phyloP scores from a whole-genome alignment of 2,113 vertebrate species.

The Microcebus tavaratra region DNA sequence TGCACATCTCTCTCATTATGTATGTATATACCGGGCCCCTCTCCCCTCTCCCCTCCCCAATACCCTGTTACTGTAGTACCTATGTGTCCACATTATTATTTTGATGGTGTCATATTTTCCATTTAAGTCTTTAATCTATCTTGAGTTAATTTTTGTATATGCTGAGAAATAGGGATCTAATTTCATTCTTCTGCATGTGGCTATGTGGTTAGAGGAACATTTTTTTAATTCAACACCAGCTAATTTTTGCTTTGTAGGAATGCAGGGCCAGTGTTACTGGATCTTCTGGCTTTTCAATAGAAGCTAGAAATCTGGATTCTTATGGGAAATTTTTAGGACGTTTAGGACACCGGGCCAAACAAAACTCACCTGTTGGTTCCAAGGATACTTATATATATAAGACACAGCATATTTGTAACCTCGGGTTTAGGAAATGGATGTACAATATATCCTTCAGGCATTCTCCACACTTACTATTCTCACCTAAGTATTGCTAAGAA shows the following conservation, averaged over 20 bases:
- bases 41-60: too few relatives aligned
- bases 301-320: not conserved
- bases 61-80: too few relatives aligned
- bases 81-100: too few relatives aligned
- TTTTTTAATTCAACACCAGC: not conserved
- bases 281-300: not conserved
- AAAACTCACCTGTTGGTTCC: not conserved
- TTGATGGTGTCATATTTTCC: too few relatives aligned
- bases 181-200: too few relatives aligned
- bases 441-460: not conserved
- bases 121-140: too few relatives aligned
- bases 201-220: not conserved
- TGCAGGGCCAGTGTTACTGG: not conserved
- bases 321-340: not conserved
- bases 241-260: constrained; percentile 1
- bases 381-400: too few relatives aligned
- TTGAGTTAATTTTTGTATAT: too few relatives aligned
- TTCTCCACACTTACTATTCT: not conserved
- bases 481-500: not conserved
- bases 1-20: too few relatives aligned
- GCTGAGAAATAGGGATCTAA: too few relatives aligned
- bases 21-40: too few relatives aligned
- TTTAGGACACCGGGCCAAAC: not conserved
- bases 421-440: not conserved
- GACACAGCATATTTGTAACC: not conserved